phyloP scores from a whole-genome alignment of 2,888 invertebrate species.

The Abrostola triplasia region DNA sequence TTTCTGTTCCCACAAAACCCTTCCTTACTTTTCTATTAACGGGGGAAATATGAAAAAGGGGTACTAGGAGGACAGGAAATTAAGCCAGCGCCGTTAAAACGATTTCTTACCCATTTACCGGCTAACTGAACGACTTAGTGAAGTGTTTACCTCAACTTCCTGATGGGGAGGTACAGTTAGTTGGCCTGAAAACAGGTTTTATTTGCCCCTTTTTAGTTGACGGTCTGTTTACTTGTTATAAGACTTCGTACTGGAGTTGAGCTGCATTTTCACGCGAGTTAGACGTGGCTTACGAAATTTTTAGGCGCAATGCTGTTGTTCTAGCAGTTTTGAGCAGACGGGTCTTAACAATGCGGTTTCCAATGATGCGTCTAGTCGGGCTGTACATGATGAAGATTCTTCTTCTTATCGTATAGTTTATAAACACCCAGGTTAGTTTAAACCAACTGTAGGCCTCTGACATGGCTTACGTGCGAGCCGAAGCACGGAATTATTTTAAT shows the following conservation, averaged over 20 bases:
- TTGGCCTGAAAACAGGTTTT: constrained; percentile 17
- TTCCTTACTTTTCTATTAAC: constrained; percentile 10
- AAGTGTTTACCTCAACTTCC: constrained; percentile 45
- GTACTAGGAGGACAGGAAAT: constrained; percentile 34
- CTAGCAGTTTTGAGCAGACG: too few species aligned
- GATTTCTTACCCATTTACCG: constrained; percentile 37
- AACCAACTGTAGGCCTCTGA: too few species aligned
- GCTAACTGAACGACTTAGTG: constrained; percentile 20
- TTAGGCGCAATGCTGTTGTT: too few species aligned
- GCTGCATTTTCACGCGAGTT: too few species aligned
- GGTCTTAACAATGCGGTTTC: too few species aligned
- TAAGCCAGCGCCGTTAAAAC: constrained; percentile 26
- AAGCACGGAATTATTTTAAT: too few species aligned
- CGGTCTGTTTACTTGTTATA: not conserved
- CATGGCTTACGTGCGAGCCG: too few species aligned
- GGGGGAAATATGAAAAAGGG: constrained; percentile 34
- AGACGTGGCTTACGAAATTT: too few species aligned
- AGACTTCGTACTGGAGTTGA: not conserved
- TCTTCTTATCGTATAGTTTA: too few species aligned
- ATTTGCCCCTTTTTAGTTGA: constrained; percentile 5
- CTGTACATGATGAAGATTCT: too few species aligned
- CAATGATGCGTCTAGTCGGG: too few species aligned
- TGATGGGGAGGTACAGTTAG: constrained; percentile 22
- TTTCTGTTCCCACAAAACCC: not conserved
- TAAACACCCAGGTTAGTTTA: too few species aligned